Conservation (phyloP, 2,797 vertebrate genomes). For the Spizella passerina region DNA sequence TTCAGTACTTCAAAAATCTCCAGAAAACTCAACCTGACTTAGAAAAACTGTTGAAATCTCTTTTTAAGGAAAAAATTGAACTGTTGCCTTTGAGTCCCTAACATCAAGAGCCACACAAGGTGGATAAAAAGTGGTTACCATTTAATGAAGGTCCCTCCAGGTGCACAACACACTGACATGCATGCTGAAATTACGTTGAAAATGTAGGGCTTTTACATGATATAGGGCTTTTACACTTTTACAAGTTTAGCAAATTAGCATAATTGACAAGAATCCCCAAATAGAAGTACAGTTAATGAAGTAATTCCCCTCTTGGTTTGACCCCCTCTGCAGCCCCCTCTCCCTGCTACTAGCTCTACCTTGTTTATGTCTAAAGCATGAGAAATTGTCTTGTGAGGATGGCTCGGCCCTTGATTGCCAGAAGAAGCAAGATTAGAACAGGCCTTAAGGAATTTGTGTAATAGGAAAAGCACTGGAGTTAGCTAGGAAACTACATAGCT, state of each 20-base stretch:
- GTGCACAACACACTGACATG: fast-evolving
- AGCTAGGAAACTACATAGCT: background rate
- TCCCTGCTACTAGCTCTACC: background rate
- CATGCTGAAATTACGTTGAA: background rate
- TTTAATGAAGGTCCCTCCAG: background rate
- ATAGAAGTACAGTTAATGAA: background rate
- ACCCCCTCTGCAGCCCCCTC: background rate
- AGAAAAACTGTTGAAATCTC: background rate
- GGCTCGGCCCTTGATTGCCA: background rate
- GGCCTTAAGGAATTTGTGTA: background rate
- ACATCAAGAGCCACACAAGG: background rate
- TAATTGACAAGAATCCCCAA: background rate
- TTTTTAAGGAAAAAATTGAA: background rate
- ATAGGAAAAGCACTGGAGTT: background rate
- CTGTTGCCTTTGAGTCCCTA: background rate
- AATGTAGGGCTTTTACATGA: background rate
- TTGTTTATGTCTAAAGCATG: background rate
- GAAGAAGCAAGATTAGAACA: background rate
- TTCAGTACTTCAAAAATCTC: background rate
- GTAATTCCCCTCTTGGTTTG: background rate
- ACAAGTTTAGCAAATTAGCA: background rate
- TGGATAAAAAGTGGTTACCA: background rate
- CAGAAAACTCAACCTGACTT: background rate
- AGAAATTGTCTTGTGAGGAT: background rate
- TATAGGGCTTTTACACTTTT: background rate